A percentile compares a stretch with the other conserved stretches of the same genome.
Evolutionary conservation across 2,113 vertebrate genomes (phyloP).

Genomic region (Callaeas wilsoni): DNA sequence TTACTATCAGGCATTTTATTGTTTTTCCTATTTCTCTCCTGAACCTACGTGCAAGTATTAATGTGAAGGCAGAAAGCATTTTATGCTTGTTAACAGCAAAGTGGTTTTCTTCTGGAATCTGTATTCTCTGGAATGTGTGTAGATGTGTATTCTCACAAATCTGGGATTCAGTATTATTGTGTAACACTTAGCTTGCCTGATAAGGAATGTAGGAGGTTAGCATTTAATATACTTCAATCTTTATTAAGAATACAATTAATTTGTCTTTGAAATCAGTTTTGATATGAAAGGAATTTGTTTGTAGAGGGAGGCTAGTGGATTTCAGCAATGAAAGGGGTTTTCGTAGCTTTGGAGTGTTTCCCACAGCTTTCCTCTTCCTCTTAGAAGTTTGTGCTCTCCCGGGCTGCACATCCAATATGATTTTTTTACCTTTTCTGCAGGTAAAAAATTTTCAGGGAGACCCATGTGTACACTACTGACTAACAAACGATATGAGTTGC

Average conservation of each 20-base stretch:
- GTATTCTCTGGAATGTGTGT: background rate
- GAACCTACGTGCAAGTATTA: background rate
- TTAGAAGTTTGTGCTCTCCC: background rate
- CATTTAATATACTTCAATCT: background rate
- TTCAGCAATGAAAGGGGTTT: background rate
- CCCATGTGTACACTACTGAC: slow-evolving; percentile 94
- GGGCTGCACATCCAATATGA: background rate
- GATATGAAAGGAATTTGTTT: background rate
- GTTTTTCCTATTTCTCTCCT: background rate
- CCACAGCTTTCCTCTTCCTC: background rate
- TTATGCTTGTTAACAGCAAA: background rate
- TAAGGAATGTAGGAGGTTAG: background rate
- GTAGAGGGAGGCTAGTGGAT: background rate
- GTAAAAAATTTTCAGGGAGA: slow-evolving; percentile 90
- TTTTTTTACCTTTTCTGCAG: slow-evolving; percentile 60
- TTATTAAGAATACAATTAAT: background rate
- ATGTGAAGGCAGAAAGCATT: background rate
- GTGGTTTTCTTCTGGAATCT: background rate
- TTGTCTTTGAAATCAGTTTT: background rate
- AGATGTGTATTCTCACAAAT: background rate
- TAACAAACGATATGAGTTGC: slow-evolving; percentile 93
- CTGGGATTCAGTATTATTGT: background rate
- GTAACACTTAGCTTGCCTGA: background rate
- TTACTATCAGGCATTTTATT: background rate
- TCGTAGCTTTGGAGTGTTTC: background rate